phyloP scores from a whole-genome alignment of 2,797 vertebrate species.

The Poecilia velifera region DNA sequence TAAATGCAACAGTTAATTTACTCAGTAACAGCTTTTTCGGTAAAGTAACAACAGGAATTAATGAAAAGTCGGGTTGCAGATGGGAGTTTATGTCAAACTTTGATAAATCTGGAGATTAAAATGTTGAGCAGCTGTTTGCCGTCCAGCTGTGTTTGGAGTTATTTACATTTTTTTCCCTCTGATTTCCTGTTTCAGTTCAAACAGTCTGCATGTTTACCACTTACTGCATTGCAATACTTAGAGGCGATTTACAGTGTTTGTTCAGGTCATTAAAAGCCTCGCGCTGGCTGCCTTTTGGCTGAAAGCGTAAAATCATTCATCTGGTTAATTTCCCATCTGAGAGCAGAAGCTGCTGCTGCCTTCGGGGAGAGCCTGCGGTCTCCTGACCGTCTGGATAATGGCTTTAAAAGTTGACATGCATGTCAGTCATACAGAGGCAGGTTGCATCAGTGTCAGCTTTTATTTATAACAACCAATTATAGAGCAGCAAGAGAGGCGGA shows the following conservation, averaged over 20 bases:
- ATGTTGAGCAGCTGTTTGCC: not conserved
- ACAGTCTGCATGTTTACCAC: constrained; percentile 38
- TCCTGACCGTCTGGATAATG: not conserved
- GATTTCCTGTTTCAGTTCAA: not conserved
- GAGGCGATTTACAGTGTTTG: constrained; percentile 41
- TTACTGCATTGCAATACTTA: constrained; percentile 39
- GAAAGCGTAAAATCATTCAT: constrained; percentile 33
- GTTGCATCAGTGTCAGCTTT: not conserved
- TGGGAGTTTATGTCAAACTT: not conserved
- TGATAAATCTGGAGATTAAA: not conserved
- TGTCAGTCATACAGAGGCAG: constrained; percentile 2
- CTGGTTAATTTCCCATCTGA: constrained; percentile 31
- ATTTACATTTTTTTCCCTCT: not conserved
- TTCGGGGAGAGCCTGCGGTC: constrained; percentile 2
- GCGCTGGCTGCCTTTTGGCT: constrained; percentile 22
- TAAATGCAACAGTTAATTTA: not conserved
- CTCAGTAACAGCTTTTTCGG: not conserved
- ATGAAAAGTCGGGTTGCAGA: not conserved
- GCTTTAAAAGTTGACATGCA: constrained; percentile 3
- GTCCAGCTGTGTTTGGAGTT: not conserved
- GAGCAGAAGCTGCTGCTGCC: constrained; percentile 19
- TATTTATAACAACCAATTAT: not conserved
- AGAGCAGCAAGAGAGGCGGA: not conserved
- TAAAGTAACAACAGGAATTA: not conserved
- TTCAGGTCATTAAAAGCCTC: constrained; percentile 33